Evolutionary conservation across 2,797 vertebrate species (phyloP).

Genomic region (Zenarchopterus dispar): DNA sequence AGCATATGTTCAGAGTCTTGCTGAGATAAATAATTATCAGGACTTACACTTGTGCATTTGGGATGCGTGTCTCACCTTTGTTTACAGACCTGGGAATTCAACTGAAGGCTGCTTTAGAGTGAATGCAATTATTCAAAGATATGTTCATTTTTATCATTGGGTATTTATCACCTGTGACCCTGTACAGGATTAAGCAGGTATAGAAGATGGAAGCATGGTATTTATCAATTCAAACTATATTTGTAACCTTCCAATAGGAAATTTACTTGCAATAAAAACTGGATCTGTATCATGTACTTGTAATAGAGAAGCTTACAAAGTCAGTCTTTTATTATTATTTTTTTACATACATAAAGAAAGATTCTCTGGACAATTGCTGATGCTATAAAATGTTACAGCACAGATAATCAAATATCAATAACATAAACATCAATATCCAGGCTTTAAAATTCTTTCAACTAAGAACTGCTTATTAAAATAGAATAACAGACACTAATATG

Average conservation of each 20-base stretch:
- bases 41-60: slow-evolving; percentile 3
- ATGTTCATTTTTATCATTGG: neutral
- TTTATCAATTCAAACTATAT: neutral
- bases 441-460: too few species aligned
- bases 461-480: too few species aligned
- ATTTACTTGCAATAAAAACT: neutral
- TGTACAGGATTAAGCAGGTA: too few species aligned
- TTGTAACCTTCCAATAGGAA: neutral
- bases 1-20: neutral
- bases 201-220: too few species aligned
- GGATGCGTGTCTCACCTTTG: neutral
- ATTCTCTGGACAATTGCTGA: neutral
- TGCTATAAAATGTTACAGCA: neutral
- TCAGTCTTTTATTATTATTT: too few species aligned
- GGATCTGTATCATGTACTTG: neutral
- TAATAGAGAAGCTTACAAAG: neutral
- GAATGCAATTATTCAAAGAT: neutral
- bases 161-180: too few species aligned
- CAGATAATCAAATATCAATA: neutral
- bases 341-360: too few species aligned
- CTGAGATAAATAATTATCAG: neutral
- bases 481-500: too few species aligned
- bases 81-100: slow-evolving; percentile 5
- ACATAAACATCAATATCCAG: too few species aligned
- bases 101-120: slow-evolving; percentile 1